Conservation (phyloP, 2,113 vertebrate genomes). For the Rhegmatorhina hoffmannsi region DNA sequence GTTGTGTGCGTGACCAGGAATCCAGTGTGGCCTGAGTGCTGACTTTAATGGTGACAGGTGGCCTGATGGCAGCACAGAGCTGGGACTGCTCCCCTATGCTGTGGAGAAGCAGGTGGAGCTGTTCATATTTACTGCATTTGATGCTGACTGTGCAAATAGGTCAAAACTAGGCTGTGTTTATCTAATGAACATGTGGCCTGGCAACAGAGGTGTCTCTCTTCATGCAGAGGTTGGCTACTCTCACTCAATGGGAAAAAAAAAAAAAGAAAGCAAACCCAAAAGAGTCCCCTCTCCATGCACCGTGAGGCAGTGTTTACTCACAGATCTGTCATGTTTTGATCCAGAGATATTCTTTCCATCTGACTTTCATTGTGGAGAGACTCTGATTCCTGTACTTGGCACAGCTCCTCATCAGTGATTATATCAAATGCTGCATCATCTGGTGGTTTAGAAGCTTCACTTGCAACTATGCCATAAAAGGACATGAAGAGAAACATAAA, state of each 20-base stretch:
- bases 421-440: constrained; percentile 91
- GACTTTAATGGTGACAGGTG: background rate
- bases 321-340: constrained; percentile 79
- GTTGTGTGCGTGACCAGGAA: background rate
- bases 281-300: background rate
- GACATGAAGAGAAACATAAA: background rate
- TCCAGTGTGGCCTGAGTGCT: background rate
- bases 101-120: background rate
- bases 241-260: background rate
- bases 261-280: background rate
- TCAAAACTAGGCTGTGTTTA: background rate
- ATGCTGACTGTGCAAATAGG: background rate
- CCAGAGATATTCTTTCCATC: constrained; percentile 73
- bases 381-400: constrained; percentile 81
- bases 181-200: background rate
- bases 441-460: constrained; percentile 63
- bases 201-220: background rate
- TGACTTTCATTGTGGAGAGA: constrained; percentile 77
- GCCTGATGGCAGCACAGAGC: background rate
- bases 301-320: constrained; percentile 72
- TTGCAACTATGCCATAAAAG: constrained; percentile 46
- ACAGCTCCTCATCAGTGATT: constrained; percentile 94
- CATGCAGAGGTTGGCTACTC: background rate
- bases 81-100: background rate
- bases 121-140: background rate